A percentile compares a stretch with the other conserved stretches of the same genome.
Conservation (phyloP, 2,113 vertebrate species). For the Gymnobelideus leadbeateri region DNA sequence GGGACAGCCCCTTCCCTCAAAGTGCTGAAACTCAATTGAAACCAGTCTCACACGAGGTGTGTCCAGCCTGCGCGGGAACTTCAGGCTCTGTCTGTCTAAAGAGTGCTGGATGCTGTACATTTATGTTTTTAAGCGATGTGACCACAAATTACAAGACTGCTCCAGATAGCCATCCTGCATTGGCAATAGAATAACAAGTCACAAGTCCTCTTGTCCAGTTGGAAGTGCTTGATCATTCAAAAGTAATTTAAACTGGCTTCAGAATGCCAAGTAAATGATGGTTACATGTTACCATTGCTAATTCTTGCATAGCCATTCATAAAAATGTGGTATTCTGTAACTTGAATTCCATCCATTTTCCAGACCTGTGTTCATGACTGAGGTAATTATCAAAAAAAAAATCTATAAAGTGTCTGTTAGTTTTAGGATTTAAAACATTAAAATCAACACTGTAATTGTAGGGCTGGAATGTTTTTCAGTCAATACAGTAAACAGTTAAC, state of each 20-base stretch:
- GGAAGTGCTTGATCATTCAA: conserved; percentile 56
- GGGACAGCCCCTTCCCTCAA: conserved; percentile 86
- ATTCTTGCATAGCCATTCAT: conserved; percentile 66
- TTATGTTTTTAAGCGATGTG: conserved; percentile 79
- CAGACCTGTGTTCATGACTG: conserved; percentile 71
- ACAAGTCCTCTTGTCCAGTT: conserved; percentile 57
- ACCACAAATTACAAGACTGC: conserved; percentile 78
- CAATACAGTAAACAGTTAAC: conserved; percentile 43
- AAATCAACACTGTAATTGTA: conserved; percentile 6
- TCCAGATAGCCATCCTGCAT: conserved; percentile 79
- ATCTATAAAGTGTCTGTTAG: conserved; percentile 65
- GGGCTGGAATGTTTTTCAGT: conserved; percentile 1
- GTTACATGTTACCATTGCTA: conserved; percentile 40
- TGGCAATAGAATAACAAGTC: conserved; percentile 60
- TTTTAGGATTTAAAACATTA: conserved; percentile 68
- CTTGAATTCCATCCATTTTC: conserved; percentile 62
- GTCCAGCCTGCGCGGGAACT: conserved; percentile 79
- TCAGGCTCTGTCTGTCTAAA: conserved; percentile 78
- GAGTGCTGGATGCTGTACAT: conserved; percentile 77
- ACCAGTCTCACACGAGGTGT: conserved; percentile 81
- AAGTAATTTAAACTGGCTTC: conserved; percentile 60
- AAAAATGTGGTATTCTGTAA: conserved; percentile 33
- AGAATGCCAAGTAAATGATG: conserved; percentile 58
- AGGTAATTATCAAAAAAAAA: conserved; percentile 21
- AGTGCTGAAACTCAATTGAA: conserved; percentile 84